Conservation (phyloP, 2,797 vertebrate species). For the Centroberyx gerrardi region DNA sequence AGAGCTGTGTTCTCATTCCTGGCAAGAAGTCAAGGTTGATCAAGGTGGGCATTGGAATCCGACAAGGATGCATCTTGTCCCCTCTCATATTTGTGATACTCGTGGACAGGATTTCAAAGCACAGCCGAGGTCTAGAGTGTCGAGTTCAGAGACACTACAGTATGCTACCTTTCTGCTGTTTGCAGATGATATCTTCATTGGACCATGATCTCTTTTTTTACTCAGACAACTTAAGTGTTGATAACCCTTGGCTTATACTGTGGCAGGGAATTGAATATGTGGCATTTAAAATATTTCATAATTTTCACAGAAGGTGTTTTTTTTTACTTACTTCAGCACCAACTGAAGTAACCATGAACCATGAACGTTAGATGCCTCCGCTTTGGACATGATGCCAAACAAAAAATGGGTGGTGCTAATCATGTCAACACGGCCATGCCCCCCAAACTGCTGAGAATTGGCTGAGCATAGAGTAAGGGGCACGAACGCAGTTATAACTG, state of each 20-base stretch:
- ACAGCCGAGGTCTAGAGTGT: neutral
- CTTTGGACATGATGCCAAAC: neutral
- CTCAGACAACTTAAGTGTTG: neutral
- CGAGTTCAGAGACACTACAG: neutral
- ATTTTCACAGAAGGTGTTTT: too few species aligned
- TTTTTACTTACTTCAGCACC: too few species aligned
- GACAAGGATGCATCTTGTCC: neutral
- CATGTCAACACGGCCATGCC: neutral
- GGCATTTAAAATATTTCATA: too few species aligned
- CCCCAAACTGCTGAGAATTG: neutral
- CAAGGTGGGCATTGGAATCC: neutral
- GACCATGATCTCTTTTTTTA: neutral
- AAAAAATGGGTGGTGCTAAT: neutral
- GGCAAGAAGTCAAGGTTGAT: neutral
- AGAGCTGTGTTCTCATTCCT: neutral
- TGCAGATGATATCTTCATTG: neutral
- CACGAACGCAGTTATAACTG: too few species aligned
- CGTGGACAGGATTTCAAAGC: neutral
- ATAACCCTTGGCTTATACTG: neutral
- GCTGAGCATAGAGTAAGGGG: neutral
- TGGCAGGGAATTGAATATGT: too few species aligned
- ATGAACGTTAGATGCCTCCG: too few species aligned
- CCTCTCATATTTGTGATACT: conserved; percentile 3
- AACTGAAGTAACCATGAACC: too few species aligned
- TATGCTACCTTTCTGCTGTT: neutral